Conservation (phyloP, 2,113 vertebrate genomes). For the Calcarius ornatus region DNA sequence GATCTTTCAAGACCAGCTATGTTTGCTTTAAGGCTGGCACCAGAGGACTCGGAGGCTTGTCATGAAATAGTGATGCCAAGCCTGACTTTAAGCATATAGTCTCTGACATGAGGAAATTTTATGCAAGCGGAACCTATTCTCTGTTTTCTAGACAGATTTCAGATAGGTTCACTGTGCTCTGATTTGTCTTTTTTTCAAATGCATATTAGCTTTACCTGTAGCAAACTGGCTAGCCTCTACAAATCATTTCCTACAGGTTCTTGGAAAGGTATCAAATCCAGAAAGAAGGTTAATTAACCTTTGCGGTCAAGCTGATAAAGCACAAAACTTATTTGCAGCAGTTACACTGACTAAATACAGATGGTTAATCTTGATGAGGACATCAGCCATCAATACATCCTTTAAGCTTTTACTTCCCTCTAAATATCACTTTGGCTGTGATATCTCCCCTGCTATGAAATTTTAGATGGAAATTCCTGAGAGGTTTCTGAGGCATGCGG, state of each 20-base stretch:
- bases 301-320: neutral
- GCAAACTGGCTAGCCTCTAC: neutral
- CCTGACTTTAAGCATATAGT: neutral
- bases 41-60: neutral
- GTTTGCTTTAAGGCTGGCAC: neutral
- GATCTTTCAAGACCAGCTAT: neutral
- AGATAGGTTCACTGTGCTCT: neutral
- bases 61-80: neutral
- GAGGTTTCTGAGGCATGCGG: neutral
- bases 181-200: neutral
- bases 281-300: slow-evolving; percentile 27
- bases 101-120: neutral
- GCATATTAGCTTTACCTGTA: neutral
- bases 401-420: slow-evolving; percentile 3
- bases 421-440: neutral
- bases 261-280: slow-evolving; percentile 7
- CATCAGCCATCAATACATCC: neutral
- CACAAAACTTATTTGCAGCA: slow-evolving; percentile 9
- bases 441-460: neutral
- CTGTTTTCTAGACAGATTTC: neutral
- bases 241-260: neutral
- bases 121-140: neutral
- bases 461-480: neutral
- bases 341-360: neutral
- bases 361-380: neutral